Evolutionary conservation across 2,797 vertebrate species (phyloP), one percentile per base, ranked within the genome.

Genomic region (Sebastes trivittatus): DNA sequence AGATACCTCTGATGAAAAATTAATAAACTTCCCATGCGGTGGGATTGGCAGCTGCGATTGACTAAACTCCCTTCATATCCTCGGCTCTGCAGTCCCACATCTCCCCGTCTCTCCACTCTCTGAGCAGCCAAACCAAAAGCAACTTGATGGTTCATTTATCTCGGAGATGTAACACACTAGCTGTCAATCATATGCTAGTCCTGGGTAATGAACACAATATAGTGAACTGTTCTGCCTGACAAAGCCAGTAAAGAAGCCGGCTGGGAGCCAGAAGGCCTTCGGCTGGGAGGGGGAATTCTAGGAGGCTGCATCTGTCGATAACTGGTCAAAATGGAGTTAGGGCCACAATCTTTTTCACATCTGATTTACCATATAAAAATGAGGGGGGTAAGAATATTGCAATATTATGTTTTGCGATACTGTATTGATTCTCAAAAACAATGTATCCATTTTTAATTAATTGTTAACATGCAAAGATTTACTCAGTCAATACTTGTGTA

Each of bases 1-100:
- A 18, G 68, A 70, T 65, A 69, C 20, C 32, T 75, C 59, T 77
- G 77, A 87, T 77, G 32, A 75, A 70, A 72, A 61, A 72, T 82
- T 9, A 49, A 81, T 61, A 60, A 54, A 64, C 18, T 58, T 56
- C 20, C 3, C 11, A 7, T 52, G 7, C 14, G 0, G 2, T 34
- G 60, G 72, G 74, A 72, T 72, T 80, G 10, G 72, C 74, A 72
- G 65, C 7, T 32, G n/a, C n/a, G 8, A n/a, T 27, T 49, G 36
- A 56, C 42, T 69, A 70, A 65, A 78, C 62, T 71, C 62, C 56
- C n/a, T 73, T 55, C 30, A 54, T 20, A 46, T 61, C 55, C 23
- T 13, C 34, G 22, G 14, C 66, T 62, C 30, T 62, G 65, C 67
- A 22, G 46, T 65, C 62, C 38, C 55, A 32, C 62, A 16, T 65